These are phyloP conservation scores for Neostethus bicornis DNA, from an alignment of 2,797 vertebrate species.

Conservation along the genomic window DNA sequence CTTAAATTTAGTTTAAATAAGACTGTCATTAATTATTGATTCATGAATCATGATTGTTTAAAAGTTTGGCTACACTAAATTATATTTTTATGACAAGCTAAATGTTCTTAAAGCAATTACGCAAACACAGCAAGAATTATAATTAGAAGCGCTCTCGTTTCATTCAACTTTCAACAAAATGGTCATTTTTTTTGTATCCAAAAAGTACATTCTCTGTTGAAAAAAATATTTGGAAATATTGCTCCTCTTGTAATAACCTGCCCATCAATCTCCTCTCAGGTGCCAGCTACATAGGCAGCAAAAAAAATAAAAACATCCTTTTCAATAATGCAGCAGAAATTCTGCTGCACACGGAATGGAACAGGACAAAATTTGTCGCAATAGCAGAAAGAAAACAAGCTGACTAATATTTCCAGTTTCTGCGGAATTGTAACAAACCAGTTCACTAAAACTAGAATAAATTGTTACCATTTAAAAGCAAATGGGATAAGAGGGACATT, in stretches of 20 bases:
- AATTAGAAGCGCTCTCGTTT: constrained; percentile 26
- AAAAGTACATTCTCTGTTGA: too few relatives aligned
- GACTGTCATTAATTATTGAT: neutral
- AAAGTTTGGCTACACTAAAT: constrained; percentile 35
- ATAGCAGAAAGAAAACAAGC: constrained; percentile 9
- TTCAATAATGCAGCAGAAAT: constrained; percentile 59
- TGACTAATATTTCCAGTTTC: constrained; percentile 10
- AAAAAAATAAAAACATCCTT: constrained; percentile 38
- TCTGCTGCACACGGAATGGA: constrained; percentile 29
- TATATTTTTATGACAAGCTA: constrained; percentile 14
- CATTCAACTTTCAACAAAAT: constrained; percentile 18
- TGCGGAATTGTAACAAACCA: neutral
- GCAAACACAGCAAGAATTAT: neutral
- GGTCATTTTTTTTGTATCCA: too few relatives aligned
- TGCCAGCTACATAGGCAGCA: constrained; percentile 37
- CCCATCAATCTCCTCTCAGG: constrained; percentile 35
- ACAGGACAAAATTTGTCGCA: constrained; percentile 37
- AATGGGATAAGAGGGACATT: neutral
- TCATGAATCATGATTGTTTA: constrained; percentile 23
- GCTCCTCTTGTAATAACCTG: constrained; percentile 25
- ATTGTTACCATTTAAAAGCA: neutral
- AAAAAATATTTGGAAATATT: constrained; percentile 39
- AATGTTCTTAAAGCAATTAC: constrained; percentile 16
- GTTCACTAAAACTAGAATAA: too few relatives aligned
- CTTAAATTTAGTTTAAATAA: too few relatives aligned